Evolutionary conservation across 2,113 vertebrate species (phyloP).

Genomic region (Notothenia rossii): DNA sequence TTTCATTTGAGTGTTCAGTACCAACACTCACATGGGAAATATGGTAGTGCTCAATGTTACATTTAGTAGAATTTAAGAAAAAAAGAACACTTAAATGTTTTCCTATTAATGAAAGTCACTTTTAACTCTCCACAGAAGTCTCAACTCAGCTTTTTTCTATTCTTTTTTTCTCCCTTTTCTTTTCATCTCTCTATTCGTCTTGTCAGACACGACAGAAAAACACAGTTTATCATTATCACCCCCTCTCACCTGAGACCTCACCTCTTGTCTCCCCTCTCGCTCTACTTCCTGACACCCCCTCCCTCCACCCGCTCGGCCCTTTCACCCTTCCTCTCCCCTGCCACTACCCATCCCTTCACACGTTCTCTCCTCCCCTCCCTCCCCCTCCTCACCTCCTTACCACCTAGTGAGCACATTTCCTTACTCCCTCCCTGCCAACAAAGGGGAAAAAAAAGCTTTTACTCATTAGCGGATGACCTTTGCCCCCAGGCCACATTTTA

Average conservation of each 20-base stretch:
- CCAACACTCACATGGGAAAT: neutral
- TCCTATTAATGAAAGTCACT: neutral
- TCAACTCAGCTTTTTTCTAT: neutral
- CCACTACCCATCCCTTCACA: slow-evolving; percentile 79
- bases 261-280: slow-evolving; percentile 67
- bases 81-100: neutral
- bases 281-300: slow-evolving; percentile 72
- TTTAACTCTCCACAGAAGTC: neutral
- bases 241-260: slow-evolving; percentile 82
- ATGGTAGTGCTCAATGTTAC: neutral
- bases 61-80: neutral
- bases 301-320: slow-evolving; percentile 50
- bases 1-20: neutral
- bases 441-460: slow-evolving; percentile 81
- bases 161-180: neutral
- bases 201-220: slow-evolving; percentile 49
- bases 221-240: slow-evolving; percentile 76
- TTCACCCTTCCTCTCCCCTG: slow-evolving; percentile 76
- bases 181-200: slow-evolving; percentile 8
- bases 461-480: slow-evolving; percentile 85
- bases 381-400: slow-evolving; percentile 73
- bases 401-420: slow-evolving; percentile 81
- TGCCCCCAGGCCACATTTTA: slow-evolving; percentile 85
- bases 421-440: slow-evolving; percentile 73
- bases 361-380: slow-evolving; percentile 64